Conservation (phyloP, 2,888 invertebrate species). For the Philereme transversata region DNA sequence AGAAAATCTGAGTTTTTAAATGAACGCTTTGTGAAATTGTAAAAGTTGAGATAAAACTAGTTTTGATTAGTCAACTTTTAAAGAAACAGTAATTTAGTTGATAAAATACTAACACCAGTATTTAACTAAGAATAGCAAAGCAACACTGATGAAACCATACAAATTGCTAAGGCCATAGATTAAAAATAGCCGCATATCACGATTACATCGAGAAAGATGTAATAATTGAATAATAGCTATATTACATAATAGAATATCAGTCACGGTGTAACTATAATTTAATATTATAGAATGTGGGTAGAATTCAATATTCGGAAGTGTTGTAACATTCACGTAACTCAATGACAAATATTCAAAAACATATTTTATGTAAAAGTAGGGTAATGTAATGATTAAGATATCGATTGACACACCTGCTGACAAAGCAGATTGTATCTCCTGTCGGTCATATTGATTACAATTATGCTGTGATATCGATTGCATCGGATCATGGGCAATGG, state of each 20-base stretch:
- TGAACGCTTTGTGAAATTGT: too few relatives aligned
- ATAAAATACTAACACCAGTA: too few relatives aligned
- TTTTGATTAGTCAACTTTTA: too few relatives aligned
- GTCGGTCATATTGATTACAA: slow-evolving; percentile 29
- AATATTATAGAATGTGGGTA: slow-evolving; percentile 5
- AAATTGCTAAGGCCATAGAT: slow-evolving; percentile 9
- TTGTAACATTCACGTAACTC: slow-evolving; percentile 16
- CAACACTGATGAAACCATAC: slow-evolving; percentile 3
- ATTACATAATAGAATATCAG: slow-evolving; percentile 23
- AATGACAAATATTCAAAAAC: slow-evolving; percentile 8
- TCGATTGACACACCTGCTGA: slow-evolving; percentile 4
- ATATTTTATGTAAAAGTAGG: slow-evolving; percentile 6
- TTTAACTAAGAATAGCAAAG: too few relatives aligned
- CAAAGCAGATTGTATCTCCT: slow-evolving; percentile 20
- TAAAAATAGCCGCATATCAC: slow-evolving; percentile 7
- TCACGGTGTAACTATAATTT: slow-evolving; percentile 9
- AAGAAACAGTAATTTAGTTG: too few relatives aligned
- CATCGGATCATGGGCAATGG: slow-evolving; percentile 1
- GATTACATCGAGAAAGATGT: slow-evolving; percentile 3
- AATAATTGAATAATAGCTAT: slow-evolving; percentile 8
- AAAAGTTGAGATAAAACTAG: too few relatives aligned
- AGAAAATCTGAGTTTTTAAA: too few relatives aligned
- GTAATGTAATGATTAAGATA: neutral
- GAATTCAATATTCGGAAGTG: slow-evolving; percentile 18
- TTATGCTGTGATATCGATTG: slow-evolving; percentile 25